Conservation (phyloP, 2,797 vertebrate species). For the Valencia hispanica region DNA sequence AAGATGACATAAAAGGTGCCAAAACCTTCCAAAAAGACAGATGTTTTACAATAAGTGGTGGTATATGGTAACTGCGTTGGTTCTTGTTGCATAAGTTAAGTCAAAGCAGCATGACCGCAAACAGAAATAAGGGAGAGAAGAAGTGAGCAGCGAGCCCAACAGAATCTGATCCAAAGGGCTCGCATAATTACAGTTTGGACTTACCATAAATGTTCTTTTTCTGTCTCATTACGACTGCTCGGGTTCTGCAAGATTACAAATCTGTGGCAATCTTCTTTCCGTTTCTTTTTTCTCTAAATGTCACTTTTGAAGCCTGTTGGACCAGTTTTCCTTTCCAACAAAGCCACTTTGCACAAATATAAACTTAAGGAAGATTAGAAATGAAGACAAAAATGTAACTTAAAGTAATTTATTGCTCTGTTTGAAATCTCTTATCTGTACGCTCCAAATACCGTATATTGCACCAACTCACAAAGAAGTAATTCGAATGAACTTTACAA, state of each 20-base stretch:
- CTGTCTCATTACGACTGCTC: conserved; percentile 24
- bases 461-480: not conserved
- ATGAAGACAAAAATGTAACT: not conserved
- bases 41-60: conserved; percentile 12
- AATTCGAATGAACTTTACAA: not conserved
- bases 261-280: not conserved
- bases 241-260: conserved; percentile 11
- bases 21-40: not conserved
- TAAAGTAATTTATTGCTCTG: not conserved
- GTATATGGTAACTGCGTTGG: conserved; percentile 19
- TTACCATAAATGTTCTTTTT: conserved; percentile 41
- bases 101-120: conserved; percentile 9
- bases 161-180: conserved; percentile 36
- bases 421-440: not conserved
- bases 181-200: conserved; percentile 48
- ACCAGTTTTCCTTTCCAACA: not conserved
- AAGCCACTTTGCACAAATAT: not conserved
- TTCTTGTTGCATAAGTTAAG: not conserved
- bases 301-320: not conserved
- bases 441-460: not conserved
- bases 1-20: conserved; percentile 6
- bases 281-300: not conserved
- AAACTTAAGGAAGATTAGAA: not conserved
- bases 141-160: not conserved
- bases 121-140: not conserved